These are phyloP conservation scores for Elaeidobius kamerunicus DNA, from an alignment of 2,888 invertebrate genomes.

Conservation along the genomic window DNA sequence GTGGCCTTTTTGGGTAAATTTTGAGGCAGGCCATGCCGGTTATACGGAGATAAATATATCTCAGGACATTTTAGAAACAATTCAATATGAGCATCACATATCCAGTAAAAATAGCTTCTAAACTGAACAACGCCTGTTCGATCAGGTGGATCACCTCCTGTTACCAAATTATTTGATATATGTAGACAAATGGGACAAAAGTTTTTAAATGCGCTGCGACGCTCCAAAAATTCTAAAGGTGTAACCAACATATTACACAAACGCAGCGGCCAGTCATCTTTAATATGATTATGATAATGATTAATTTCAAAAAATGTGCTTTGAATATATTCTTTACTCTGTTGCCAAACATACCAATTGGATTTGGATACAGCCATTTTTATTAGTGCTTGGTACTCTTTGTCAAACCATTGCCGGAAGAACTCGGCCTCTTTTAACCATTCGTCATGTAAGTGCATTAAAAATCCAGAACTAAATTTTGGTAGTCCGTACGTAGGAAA, in stretches of 20 bases:
- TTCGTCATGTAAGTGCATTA: conserved; percentile 49
- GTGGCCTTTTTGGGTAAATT: conserved; percentile 50
- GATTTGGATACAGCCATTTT: conserved; percentile 53
- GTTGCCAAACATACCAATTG: conserved; percentile 56
- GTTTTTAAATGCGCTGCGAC: conserved; percentile 53
- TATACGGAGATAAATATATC: conserved; percentile 47
- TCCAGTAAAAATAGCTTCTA: conserved; percentile 57
- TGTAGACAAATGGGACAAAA: conserved; percentile 61
- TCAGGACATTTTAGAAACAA: conserved; percentile 51
- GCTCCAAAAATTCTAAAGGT: conserved; percentile 53
- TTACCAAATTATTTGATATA: conserved; percentile 41
- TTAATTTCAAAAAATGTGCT: conserved; percentile 51
- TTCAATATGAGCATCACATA: conserved; percentile 56
- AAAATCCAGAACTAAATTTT: conserved; percentile 42
- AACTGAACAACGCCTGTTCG: conserved; percentile 58
- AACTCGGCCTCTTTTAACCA: conserved; percentile 48
- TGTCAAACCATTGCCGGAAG: conserved; percentile 53
- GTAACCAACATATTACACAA: conserved; percentile 56
- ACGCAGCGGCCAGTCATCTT: conserved; percentile 52
- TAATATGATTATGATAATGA: conserved; percentile 52
- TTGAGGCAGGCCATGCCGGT: conserved; percentile 47
- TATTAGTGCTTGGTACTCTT: conserved; percentile 56
- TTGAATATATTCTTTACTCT: conserved; percentile 48
- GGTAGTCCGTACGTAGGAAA: conserved; percentile 41
- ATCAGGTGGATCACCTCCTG: conserved; percentile 53